phyloP scores from a whole-genome alignment of 2,888 invertebrate species.

The Aromia moschata region DNA sequence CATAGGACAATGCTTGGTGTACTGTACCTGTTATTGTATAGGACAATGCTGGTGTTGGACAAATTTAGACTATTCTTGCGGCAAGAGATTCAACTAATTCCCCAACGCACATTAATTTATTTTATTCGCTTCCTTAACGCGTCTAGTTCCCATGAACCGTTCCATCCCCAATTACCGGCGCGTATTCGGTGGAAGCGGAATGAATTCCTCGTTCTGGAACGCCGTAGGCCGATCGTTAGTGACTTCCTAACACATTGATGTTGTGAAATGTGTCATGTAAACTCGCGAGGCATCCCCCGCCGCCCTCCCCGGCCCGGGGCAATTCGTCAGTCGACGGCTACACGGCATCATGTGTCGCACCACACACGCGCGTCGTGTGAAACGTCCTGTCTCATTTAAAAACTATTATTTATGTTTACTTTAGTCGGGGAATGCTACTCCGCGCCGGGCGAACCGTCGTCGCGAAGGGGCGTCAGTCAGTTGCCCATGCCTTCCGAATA shows the following conservation, averaged over 20 bases:
- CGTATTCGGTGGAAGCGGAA: conserved; percentile 32
- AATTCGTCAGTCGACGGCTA: conserved; percentile 64
- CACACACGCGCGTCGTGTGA: conserved; percentile 63
- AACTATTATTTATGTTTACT: conserved; percentile 65
- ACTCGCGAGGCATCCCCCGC: conserved; percentile 53
- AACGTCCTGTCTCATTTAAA: conserved; percentile 67
- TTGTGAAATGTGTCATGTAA: conserved; percentile 63
- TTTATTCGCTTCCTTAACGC: too few species aligned
- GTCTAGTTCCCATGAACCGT: neutral
- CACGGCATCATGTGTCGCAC: conserved; percentile 61
- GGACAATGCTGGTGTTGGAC: too few species aligned
- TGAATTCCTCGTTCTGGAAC: conserved; percentile 33
- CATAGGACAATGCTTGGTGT: too few species aligned
- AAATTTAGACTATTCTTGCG: too few species aligned
- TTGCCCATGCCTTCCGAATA: conserved; percentile 7
- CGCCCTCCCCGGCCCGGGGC: conserved; percentile 50
- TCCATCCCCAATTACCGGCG: conserved; percentile 1
- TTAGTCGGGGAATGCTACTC: conserved; percentile 47
- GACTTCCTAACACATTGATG: conserved; percentile 62
- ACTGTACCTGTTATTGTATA: too few species aligned
- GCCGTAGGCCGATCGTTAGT: conserved; percentile 59
- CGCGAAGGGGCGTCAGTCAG: conserved; percentile 16
- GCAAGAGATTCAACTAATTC: too few species aligned
- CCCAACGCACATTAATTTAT: too few species aligned
- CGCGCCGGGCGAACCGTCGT: conserved; percentile 27